A percentile compares a stretch with the other conserved stretches of the same genome.
Conservation (phyloP, 2,113 vertebrate species). For the Paralichthys olivaceus region DNA sequence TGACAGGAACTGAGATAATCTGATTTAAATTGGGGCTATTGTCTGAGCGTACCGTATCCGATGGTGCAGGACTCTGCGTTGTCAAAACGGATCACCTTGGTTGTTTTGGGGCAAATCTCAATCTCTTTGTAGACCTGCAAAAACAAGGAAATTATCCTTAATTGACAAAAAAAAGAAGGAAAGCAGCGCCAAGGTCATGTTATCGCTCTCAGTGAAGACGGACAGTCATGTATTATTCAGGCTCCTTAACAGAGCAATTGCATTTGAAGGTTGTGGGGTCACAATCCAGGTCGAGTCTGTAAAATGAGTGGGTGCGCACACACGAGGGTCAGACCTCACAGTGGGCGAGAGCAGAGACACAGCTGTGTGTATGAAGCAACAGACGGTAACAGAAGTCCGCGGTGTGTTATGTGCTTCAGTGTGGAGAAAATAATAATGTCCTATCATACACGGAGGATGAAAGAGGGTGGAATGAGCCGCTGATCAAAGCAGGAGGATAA, state of each 20-base stretch:
- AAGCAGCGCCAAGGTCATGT: slow-evolving; percentile 41
- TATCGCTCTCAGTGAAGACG: slow-evolving; percentile 47
- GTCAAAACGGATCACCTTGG: slow-evolving; percentile 89
- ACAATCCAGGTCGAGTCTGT: slow-evolving; percentile 44
- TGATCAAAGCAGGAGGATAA: slow-evolving; percentile 74
- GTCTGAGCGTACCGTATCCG: slow-evolving; percentile 87
- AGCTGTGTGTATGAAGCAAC: slow-evolving; percentile 72
- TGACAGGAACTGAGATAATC: slow-evolving; percentile 6
- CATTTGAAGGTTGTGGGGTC: slow-evolving; percentile 55
- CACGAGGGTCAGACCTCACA: slow-evolving; percentile 27
- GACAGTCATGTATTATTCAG: slow-evolving; percentile 66
- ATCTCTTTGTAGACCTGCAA: slow-evolving; percentile 95
- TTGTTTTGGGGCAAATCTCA: slow-evolving; percentile 92
- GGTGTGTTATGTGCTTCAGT: slow-evolving; percentile 30
- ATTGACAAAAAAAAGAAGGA: slow-evolving; percentile 5
- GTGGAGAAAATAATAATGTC: slow-evolving; percentile 64
- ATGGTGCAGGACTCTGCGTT: slow-evolving; percentile 85
- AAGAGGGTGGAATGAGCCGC: slow-evolving; percentile 58
- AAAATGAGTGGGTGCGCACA: slow-evolving; percentile 51
- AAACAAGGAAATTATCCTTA: slow-evolving; percentile 42
- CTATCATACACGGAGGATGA: slow-evolving; percentile 60
- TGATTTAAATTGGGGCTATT: background rate
- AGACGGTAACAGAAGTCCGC: slow-evolving; percentile 47
- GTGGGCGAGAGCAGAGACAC: slow-evolving; percentile 37
- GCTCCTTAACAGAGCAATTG: slow-evolving; percentile 45